These are phyloP conservation scores for Drosophila kanapiae DNA, from an alignment of 1,140 invertebrate genomes.

Conservation along the genomic window DNA sequence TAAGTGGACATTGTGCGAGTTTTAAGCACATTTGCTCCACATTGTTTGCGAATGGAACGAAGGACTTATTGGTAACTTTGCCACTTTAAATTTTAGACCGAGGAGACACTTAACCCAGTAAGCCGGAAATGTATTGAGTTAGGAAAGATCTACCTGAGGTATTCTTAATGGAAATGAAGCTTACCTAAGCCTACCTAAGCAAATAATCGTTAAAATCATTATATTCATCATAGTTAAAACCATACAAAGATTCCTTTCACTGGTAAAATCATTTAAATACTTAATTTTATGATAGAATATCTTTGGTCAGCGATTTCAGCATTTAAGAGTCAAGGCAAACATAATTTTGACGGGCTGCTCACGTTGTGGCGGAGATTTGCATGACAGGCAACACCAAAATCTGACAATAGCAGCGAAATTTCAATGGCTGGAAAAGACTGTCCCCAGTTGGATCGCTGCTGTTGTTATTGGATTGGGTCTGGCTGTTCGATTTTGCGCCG, in stretches of 20 bases:
- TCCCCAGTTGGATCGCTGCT: conserved; percentile 12
- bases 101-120: background rate
- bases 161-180: background rate
- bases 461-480: conserved; percentile 36
- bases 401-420: conserved; percentile 71
- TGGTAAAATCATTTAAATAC: conserved; percentile 1
- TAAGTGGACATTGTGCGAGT: conserved; percentile 76
- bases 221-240: background rate
- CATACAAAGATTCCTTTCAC: no score
- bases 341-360: conserved; percentile 71
- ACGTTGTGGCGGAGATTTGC: conserved; percentile 58
- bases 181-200: no score
- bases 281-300: conserved; percentile 4
- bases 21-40: conserved; percentile 69
- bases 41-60: conserved; percentile 52
- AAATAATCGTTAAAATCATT: background rate
- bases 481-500: conserved; percentile 73
- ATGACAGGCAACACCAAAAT: conserved; percentile 65
- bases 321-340: conserved; percentile 50
- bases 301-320: conserved; percentile 8
- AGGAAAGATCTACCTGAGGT: no score
- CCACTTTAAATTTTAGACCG: conserved; percentile 5
- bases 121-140: background rate
- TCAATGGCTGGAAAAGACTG: conserved; percentile 61
- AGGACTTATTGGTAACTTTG: conserved; percentile 29